phyloP scores from a whole-genome alignment of 2,113 vertebrate species.

The Lates calcarifer region DNA sequence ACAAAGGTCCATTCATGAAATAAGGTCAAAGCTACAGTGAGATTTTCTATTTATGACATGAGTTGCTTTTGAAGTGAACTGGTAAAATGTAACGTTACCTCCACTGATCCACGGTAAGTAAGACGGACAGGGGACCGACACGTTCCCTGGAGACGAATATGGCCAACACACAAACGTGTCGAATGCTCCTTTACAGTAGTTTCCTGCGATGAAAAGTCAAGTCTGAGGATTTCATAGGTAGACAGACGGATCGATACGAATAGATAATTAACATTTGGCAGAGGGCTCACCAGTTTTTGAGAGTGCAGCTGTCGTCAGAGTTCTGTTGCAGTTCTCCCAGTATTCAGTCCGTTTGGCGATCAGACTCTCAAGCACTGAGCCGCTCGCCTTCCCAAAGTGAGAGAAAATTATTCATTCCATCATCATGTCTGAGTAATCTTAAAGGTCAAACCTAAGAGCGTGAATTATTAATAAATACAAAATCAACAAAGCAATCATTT shows the following conservation, averaged over 20 bases:
- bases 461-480: background rate
- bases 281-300: constrained; percentile 81
- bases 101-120: constrained; percentile 90
- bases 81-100: constrained; percentile 77
- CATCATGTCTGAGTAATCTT: background rate
- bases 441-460: background rate
- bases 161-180: constrained; percentile 94
- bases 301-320: constrained; percentile 70
- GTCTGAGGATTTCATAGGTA: background rate
- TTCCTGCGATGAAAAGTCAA: constrained; percentile 77
- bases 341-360: constrained; percentile 89
- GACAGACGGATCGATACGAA: background rate
- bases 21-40: background rate
- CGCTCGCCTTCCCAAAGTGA: constrained; percentile 81
- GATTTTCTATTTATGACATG: background rate
- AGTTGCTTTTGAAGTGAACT: background rate
- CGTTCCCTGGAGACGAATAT: constrained; percentile 90
- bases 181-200: constrained; percentile 91
- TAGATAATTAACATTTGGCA: background rate
- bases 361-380: constrained; percentile 87
- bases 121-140: constrained; percentile 92
- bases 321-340: constrained; percentile 88
- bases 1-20: background rate
- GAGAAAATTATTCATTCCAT: background rate
- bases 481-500: background rate